Base-by-base conservation (phyloP, 2,888 invertebrate species). In the Antitype chi region DNA sequence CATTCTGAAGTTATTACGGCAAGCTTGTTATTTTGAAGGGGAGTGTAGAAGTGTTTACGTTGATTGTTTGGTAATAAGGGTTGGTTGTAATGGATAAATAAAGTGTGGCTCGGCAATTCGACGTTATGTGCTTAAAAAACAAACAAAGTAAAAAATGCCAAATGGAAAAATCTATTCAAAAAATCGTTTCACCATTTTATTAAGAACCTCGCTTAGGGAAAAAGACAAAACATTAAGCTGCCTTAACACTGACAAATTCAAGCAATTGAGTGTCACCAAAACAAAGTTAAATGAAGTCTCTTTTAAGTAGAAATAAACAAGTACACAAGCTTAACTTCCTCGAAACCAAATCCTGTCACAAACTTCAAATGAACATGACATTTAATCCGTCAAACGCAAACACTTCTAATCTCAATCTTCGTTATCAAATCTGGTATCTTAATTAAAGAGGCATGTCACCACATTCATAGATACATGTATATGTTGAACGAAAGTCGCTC, bases 351-450 rank as follows among this genome's bases (percentile, higher is more conserved):
- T 25, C 13, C 32, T 73, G 53, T 47, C 57, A 67, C 28, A 74
- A 73, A 70, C 49, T 64, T 60, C n/a, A 1, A 76, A 23, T 70
- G n/a, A 70, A 57, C 63, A 66, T 60, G 66, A 60, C 43, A 64
- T 57, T 70, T 68, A 69, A 77, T 52, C 57, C 28, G 69, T 71
- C 84, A 84, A 62, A 64, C 47, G 52, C 59, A 57, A 70, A 64
- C 57, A 63, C 47, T 64, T 64, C 69, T 47, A 62, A 78, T 74
- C 78, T 79, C 60, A 60, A 76, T 76, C 74, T 76, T 70, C 70
- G 70, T 72, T 72, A 85, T 84, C 70, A 85, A 73, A 84, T 82
- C 77, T 76, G 72, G 68, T 82, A 80, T 84, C 84, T 86, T 86
- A 85, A 86, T 86, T 86, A 86, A 86, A 77, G 70, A 73, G 78